A percentile compares a stretch with the other conserved stretches of the same genome.
These are phyloP conservation scores for Cossypha polioptera DNA, from an alignment of 2,797 vertebrate genomes.

Conservation along the genomic window DNA sequence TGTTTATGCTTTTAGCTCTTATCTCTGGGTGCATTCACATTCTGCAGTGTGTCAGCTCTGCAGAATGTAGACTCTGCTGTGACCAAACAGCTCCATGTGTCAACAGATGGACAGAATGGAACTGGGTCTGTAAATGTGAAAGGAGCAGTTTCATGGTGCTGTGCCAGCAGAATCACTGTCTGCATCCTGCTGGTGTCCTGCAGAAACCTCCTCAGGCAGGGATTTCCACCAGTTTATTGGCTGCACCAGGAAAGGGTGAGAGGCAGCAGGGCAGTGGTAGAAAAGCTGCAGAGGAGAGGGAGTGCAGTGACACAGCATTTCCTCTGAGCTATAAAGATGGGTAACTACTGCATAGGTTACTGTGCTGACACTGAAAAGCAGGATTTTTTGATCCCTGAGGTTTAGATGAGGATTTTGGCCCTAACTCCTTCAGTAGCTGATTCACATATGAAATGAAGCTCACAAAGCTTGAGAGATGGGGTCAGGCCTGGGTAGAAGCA, in stretches of 20 bases:
- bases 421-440: not conserved
- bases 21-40: fast-evolving
- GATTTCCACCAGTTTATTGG: not conserved
- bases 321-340: not conserved
- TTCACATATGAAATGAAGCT: not conserved
- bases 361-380: not conserved
- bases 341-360: not conserved
- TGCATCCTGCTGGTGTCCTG: not conserved
- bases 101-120: not conserved
- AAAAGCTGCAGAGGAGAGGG: not conserved
- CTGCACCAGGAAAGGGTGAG: not conserved
- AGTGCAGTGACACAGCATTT: not conserved
- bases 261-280: not conserved
- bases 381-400: not conserved
- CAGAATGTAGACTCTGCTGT: not conserved
- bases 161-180: not conserved
- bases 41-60: not conserved
- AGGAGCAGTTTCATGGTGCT: not conserved
- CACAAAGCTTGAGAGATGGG: not conserved
- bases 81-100: not conserved
- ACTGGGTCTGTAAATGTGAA: not conserved
- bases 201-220: not conserved
- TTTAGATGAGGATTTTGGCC: not conserved
- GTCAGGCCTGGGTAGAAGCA: not conserved
- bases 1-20: not conserved